These are phyloP conservation scores for Embidobia sp. DNA, from an alignment of 2,888 invertebrate genomes.

Conservation along the genomic window DNA sequence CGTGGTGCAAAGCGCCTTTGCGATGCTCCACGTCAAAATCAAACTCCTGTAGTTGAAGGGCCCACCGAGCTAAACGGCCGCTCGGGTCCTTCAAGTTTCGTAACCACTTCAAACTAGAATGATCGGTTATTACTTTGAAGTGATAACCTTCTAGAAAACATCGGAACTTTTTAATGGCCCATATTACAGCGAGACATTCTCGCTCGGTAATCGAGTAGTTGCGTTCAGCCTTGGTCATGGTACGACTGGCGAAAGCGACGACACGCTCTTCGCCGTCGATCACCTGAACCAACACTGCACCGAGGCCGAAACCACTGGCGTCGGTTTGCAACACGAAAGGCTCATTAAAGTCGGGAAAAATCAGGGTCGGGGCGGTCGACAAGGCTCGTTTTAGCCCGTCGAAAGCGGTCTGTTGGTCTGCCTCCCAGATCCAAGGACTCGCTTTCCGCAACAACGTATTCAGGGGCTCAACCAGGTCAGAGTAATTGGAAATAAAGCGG, in stretches of 20 bases:
- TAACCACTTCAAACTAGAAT: slow-evolving; percentile 1
- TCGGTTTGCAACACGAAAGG: slow-evolving; percentile 9
- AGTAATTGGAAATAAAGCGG: too few species aligned
- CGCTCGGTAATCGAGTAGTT: slow-evolving; percentile 4
- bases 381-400: too few species aligned
- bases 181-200: slow-evolving; percentile 3
- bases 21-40: background rate
- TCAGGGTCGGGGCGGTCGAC: too few species aligned
- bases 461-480: too few species aligned
- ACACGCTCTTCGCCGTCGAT: background rate
- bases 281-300: slow-evolving; percentile 1
- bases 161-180: slow-evolving; percentile 3
- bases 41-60: background rate
- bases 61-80: slow-evolving; percentile 4
- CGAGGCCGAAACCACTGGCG: slow-evolving; percentile 13
- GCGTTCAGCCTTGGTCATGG: background rate
- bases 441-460: too few species aligned
- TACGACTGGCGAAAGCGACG: slow-evolving; percentile 1
- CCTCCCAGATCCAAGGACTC: too few species aligned
- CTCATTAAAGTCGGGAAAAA: background rate
- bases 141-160: slow-evolving; percentile 7
- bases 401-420: too few species aligned
- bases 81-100: background rate
- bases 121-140: slow-evolving; percentile 10
- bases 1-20: slow-evolving; percentile 6